These are phyloP conservation scores for Bombus confusus DNA, from an alignment of 1,140 invertebrate genomes.

Conservation along the genomic window DNA sequence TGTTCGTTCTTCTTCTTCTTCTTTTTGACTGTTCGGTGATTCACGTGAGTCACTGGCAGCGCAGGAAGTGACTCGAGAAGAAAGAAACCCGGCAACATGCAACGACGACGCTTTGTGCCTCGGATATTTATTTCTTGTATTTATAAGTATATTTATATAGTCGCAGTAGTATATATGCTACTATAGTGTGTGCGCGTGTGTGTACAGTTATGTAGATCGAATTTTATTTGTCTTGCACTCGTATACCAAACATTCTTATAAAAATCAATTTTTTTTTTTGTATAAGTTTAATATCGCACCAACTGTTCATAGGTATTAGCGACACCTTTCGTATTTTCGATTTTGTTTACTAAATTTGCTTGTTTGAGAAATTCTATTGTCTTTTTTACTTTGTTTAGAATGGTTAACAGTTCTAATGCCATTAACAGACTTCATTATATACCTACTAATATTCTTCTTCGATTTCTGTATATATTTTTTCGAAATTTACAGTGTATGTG, in stretches of 20 bases:
- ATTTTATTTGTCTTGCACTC: not conserved
- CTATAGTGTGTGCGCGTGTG: not conserved
- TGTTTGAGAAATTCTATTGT: too few species aligned
- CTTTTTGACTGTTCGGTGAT: conserved; percentile 45
- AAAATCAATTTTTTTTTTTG: not conserved
- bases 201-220: not conserved
- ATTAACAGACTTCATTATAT: too few species aligned
- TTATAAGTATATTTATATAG: not conserved
- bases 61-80: conserved; percentile 67
- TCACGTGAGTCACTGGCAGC: conserved; percentile 63
- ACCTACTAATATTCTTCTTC: too few species aligned
- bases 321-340: too few species aligned
- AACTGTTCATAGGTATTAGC: too few species aligned
- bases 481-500: not conserved
- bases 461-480: not conserved
- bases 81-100: conserved; percentile 59
- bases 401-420: too few species aligned
- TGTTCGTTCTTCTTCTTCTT: conserved; percentile 16
- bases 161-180: not conserved
- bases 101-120: conserved; percentile 6
- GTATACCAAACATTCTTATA: not conserved
- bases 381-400: too few species aligned
- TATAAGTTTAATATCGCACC: too few species aligned
- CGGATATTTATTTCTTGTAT: conserved; percentile 35
- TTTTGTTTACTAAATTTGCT: too few species aligned